These are phyloP conservation scores for Lucilia sericata DNA, from an alignment of 1,140 invertebrate genomes.

Conservation along the genomic window DNA sequence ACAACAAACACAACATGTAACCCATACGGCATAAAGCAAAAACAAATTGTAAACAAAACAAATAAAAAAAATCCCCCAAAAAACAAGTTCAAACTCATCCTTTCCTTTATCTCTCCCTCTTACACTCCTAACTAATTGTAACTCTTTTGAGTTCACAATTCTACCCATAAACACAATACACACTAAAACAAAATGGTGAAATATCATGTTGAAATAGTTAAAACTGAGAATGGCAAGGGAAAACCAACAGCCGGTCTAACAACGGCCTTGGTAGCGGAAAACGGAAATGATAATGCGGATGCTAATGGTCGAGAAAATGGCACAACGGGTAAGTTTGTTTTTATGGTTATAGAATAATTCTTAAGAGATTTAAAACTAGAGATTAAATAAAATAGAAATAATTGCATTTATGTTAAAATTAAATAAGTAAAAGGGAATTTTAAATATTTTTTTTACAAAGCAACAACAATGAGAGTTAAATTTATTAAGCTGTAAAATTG, in stretches of 20 bases:
- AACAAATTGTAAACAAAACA: background rate
- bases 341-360: too few relatives aligned
- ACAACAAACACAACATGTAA: background rate
- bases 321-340: constrained; percentile 60
- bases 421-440: too few relatives aligned
- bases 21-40: background rate
- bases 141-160: too few relatives aligned
- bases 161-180: too few relatives aligned
- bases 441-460: too few relatives aligned
- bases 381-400: too few relatives aligned
- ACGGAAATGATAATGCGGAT: constrained; percentile 51
- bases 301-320: constrained; percentile 59
- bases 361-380: too few relatives aligned
- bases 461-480: too few relatives aligned
- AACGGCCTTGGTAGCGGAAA: constrained; percentile 49
- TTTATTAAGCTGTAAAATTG: too few relatives aligned
- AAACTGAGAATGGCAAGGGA: constrained; percentile 61
- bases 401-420: too few relatives aligned
- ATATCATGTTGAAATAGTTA: constrained; percentile 59
- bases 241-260: background rate
- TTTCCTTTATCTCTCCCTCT: background rate
- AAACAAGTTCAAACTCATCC: background rate
- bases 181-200: constrained; percentile 54
- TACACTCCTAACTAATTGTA: background rate
- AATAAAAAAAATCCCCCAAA: background rate